Evolutionary conservation across 2,888 invertebrate genomes (phyloP).

Genomic region (Hemaris fuciformis): DNA sequence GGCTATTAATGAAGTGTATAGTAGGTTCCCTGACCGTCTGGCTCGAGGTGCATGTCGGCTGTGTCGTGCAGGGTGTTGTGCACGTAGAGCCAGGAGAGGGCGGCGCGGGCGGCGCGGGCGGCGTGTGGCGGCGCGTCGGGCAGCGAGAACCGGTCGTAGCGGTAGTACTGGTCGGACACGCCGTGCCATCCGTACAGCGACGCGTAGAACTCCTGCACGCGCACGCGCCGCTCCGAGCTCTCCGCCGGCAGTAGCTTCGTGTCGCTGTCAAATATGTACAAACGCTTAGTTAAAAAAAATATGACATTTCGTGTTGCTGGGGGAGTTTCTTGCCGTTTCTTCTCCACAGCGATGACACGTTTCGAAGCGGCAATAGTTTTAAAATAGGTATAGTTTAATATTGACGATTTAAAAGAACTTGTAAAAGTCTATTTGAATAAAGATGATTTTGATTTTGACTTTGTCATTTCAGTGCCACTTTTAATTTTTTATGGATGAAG

Average conservation of each 20-base stretch:
- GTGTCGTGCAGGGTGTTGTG: conserved; percentile 52
- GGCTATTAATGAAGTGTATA: not conserved
- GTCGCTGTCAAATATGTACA: no score
- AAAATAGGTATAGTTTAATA: no score
- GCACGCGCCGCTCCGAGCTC: conserved; percentile 31
- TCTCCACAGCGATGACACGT: no score
- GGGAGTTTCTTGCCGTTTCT: no score
- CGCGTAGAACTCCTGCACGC: conserved; percentile 66
- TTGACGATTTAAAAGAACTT: no score
- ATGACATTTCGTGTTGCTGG: no score
- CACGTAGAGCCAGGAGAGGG: conserved; percentile 60
- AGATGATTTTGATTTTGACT: no score
- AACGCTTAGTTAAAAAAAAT: no score
- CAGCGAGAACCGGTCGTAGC: conserved; percentile 59
- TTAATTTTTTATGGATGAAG: no score
- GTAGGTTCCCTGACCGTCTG: conserved; percentile 38
- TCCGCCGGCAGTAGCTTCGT: conserved; percentile 29
- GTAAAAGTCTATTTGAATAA: no score
- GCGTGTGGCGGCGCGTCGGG: conserved; percentile 36
- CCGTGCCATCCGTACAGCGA: conserved; percentile 51
- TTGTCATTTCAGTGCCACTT: no score
- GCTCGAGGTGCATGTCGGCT: conserved; percentile 35
- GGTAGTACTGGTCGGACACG: conserved; percentile 40
- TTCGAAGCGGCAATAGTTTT: no score
- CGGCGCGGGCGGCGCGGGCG: conserved; percentile 38